These are phyloP conservation scores for Xenopus tropicalis DNA, from an alignment of 2,113 vertebrate species.

Conservation along the genomic window UCB_Xtro_10.0 CM004449.2:78491001-78491500, in stretches of 20 bases:
- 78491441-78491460: too few relatives aligned
- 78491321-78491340: background rate
- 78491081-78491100: slow-evolving; percentile 57
- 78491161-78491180: slow-evolving; percentile 96
- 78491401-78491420: background rate
- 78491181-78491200: slow-evolving; percentile 98
- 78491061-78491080: slow-evolving; percentile 35
- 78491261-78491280: slow-evolving; percentile 7
- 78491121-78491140: slow-evolving; percentile 77
- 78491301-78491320: background rate
- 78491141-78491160: slow-evolving; percentile 97
- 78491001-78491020: slow-evolving; percentile 3
- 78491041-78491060: slow-evolving; percentile 47
- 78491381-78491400: background rate
- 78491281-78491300: rapidly evolving
- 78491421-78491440: background rate
- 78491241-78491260: slow-evolving; percentile 86
- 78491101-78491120: slow-evolving; percentile 32
- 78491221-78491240: slow-evolving; percentile 92
- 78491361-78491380: background rate
- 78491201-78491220: slow-evolving; percentile 96
- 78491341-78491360: background rate
- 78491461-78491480: too few relatives aligned
- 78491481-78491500: too few relatives aligned
- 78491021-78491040: slow-evolving; percentile 7